phyloP scores from a whole-genome alignment of 64 coral and sea anemone species.

The Actinia equina region DNA sequence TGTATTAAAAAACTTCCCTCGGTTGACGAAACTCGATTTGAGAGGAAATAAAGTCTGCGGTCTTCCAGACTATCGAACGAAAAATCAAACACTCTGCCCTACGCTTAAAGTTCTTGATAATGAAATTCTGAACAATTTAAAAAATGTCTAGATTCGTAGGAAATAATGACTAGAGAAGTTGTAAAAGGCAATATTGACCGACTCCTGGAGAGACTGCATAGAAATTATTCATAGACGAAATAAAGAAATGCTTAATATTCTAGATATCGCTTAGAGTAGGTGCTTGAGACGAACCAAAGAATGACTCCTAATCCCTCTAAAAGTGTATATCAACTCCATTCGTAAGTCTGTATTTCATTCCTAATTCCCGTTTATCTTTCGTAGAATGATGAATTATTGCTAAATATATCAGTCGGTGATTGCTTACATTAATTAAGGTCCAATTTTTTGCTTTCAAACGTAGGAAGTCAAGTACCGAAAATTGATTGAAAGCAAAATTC shows the following conservation, averaged over 20 bases:
- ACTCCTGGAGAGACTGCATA: neutral
- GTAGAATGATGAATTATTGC: neutral
- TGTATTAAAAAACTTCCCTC: conserved; percentile 32
- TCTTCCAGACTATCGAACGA: conserved; percentile 11
- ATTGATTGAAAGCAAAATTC: neutral
- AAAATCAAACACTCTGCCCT: conserved; percentile 17
- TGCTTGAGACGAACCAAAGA: neutral
- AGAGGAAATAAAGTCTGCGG: conserved; percentile 45
- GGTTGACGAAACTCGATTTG: conserved; percentile 35
- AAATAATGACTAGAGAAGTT: neutral
- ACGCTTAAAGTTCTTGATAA: conserved; percentile 46
- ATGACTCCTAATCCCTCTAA: neutral
- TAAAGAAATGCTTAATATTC: neutral
- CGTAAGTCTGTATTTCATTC: neutral
- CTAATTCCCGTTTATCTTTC: neutral
- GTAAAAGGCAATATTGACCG: neutral
- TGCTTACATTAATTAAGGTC: neutral
- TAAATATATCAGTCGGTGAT: neutral
- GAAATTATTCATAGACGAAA: conserved; percentile 1
- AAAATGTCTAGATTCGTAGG: neutral
- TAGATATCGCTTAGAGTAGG: conserved; percentile 3
- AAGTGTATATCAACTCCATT: neutral
- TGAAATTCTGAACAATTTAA: conserved; percentile 11
- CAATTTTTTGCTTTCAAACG: neutral
- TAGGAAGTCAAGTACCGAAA: neutral